phyloP scores from a whole-genome alignment of 2,113 vertebrate species.

The Elachura formosa region DNA sequence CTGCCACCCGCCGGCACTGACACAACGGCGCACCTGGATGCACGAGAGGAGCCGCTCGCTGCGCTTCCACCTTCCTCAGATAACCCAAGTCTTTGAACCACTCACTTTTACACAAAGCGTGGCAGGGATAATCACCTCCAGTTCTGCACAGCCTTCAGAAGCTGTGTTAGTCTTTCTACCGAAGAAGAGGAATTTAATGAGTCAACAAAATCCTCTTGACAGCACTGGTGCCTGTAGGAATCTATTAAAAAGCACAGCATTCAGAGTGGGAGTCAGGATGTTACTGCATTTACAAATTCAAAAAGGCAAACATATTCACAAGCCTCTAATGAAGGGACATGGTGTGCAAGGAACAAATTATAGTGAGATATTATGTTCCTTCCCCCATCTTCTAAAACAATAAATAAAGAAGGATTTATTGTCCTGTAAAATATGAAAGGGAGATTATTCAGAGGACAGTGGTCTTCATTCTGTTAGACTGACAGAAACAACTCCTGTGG shows the following conservation, averaged over 20 bases:
- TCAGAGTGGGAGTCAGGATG: not conserved
- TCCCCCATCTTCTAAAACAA: not conserved
- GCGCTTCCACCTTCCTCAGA: fast-evolving
- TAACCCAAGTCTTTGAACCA: not conserved
- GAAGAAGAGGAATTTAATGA: not conserved
- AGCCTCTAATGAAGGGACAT: not conserved
- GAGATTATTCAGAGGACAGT: not conserved
- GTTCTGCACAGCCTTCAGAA: not conserved
- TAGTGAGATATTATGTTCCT: not conserved
- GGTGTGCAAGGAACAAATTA: not conserved
- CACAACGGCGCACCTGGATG: fast-evolving
- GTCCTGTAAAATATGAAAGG: not conserved
- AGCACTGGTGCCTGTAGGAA: not conserved
- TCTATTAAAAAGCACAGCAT: not conserved
- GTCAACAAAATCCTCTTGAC: not conserved
- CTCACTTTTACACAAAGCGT: not conserved
- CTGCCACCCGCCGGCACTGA: not conserved
- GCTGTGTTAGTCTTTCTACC: not conserved
- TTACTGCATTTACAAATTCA: not conserved
- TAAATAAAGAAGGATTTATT: not conserved
- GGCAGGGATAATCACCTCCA: not conserved
- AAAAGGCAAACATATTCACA: not conserved
- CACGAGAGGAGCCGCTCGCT: fast-evolving
- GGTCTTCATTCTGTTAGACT: not conserved
- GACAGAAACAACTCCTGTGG: not conserved